Evolutionary conservation across 1,140 invertebrate species (phyloP), one percentile per base, ranked within the genome.

Genomic region (Rhysida immarginata): DNA sequence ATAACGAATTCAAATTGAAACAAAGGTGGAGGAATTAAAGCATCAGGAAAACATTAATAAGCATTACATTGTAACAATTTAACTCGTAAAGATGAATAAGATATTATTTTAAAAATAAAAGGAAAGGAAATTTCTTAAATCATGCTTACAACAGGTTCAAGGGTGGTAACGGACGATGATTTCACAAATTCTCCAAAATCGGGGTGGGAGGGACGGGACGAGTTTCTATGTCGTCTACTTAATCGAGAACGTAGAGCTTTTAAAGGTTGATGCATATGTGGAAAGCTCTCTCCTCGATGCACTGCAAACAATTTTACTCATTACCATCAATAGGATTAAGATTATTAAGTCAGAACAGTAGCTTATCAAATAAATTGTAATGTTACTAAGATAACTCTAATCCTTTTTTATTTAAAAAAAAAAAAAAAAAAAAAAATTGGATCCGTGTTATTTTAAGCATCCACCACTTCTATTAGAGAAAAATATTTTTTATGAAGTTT

Each of bases 231-330:
- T 27, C 69, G 64, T 61, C 64, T 69, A 64, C 68, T 67, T 53
- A 65, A 66, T 42, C 68, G 67, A 57, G 70, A 55, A 35, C 66
- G 61, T 48, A 68, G 59, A 46, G 72, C 69, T 63, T 80, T 81
- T 60, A 81, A 61, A 16, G 80, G 79, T 61, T 75, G 76, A 62
- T 81, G 78, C 54, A 77, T 77, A 65, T 81, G 79, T 2, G 78
- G 80, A 61, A 81, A 81, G 61, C 77, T 80, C 64, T 74, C 75
- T 63, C 80, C 76, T 23, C 80, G 70, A 62, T 81, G 79, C 67
- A 78, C 80, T 81, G 66, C 14, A 71, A 68, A 26, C 46, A 60
- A 65, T n/a, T 58, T n/a, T 24, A 1, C 5, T 0, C n/a, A n/a
- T n/a, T n/a, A n/a, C n/a, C n/a, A n/a, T n/a, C n/a, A 27, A 27